Conservation (phyloP, 1,140 invertebrate species). For the Conopomorpha cramerella region DNA sequence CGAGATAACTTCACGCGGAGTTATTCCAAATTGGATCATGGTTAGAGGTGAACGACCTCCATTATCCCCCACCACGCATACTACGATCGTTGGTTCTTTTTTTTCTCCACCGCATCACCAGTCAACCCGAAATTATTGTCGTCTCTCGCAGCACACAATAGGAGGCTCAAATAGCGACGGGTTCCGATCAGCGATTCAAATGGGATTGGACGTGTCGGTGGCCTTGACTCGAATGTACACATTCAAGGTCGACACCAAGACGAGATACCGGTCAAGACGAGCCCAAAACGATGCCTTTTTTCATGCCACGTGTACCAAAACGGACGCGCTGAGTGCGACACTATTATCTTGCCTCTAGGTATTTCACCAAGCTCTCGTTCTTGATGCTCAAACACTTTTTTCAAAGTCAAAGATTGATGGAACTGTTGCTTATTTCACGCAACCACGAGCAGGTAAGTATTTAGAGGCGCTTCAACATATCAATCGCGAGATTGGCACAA, state of each 20-base stretch:
- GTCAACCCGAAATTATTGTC: conserved; percentile 36
- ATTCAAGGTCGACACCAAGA: conserved; percentile 24
- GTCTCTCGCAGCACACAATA: conserved; percentile 21
- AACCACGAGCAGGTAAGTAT: background rate
- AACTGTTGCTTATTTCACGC: background rate
- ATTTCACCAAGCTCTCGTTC: no score
- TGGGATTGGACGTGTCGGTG: conserved; percentile 12
- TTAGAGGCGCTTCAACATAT: background rate
- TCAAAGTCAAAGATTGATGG: background rate
- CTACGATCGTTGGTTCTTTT: conserved; percentile 20
- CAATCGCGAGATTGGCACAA: background rate
- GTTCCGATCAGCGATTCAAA: conserved; percentile 11
- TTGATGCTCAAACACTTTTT: no score
- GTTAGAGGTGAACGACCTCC: conserved; percentile 28
- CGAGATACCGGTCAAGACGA: conserved; percentile 5
- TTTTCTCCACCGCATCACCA: conserved; percentile 17
- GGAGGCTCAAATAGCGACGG: conserved; percentile 19
- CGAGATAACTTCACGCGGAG: conserved; percentile 17
- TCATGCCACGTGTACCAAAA: conserved; percentile 1
- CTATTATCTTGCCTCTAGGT: no score
- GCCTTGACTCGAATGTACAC: conserved; percentile 27
- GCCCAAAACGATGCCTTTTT: no score
- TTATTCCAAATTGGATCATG: conserved; percentile 38
- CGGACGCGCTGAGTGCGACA: no score
- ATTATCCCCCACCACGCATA: conserved; percentile 15